Percentiles rank a stretch among this genome's conserved stretches.
phyloP scores from a whole-genome alignment of 1,140 invertebrate genomes.

The Brachionus sp. region DNA sequence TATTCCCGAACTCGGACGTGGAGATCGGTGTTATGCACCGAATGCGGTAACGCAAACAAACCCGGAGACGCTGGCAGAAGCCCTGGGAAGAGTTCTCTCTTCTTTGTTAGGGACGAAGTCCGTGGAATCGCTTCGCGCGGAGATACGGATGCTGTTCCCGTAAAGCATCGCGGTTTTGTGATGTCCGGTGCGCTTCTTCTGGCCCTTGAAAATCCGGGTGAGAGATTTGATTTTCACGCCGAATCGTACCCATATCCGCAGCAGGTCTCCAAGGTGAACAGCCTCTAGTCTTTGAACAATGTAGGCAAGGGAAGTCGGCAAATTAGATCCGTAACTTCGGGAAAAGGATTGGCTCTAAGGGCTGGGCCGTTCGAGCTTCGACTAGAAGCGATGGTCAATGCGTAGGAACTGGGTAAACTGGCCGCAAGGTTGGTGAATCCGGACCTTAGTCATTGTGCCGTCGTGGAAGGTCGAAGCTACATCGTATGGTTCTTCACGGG shows the following conservation, averaged over 20 bases:
- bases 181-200: slow-evolving; percentile 62
- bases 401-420: slow-evolving; percentile 55
- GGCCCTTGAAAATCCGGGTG: slow-evolving; percentile 74
- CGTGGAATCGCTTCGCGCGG: slow-evolving; percentile 66
- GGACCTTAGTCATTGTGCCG: slow-evolving; percentile 51
- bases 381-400: slow-evolving; percentile 48
- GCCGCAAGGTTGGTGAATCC: slow-evolving; percentile 46
- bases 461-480: slow-evolving; percentile 51
- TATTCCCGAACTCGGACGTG: slow-evolving; percentile 60
- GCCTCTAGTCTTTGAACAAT: slow-evolving; percentile 82
- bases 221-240: slow-evolving; percentile 66
- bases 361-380: slow-evolving; percentile 65
- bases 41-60: slow-evolving; percentile 66
- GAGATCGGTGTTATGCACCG: slow-evolving; percentile 50
- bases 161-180: slow-evolving; percentile 59
- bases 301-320: slow-evolving; percentile 72
- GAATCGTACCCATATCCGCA: slow-evolving; percentile 75
- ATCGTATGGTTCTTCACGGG: slow-evolving; percentile 53
- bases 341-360: slow-evolving; percentile 74
- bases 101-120: slow-evolving; percentile 67
- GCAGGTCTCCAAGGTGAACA: slow-evolving; percentile 82
- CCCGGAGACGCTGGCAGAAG: slow-evolving; percentile 69
- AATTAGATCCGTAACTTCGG: slow-evolving; percentile 77
- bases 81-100: slow-evolving; percentile 76
- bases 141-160: slow-evolving; percentile 56